These are phyloP conservation scores for Ichneumon xanthorius DNA, from an alignment of 2,888 invertebrate species.

Conservation along the genomic window DNA sequence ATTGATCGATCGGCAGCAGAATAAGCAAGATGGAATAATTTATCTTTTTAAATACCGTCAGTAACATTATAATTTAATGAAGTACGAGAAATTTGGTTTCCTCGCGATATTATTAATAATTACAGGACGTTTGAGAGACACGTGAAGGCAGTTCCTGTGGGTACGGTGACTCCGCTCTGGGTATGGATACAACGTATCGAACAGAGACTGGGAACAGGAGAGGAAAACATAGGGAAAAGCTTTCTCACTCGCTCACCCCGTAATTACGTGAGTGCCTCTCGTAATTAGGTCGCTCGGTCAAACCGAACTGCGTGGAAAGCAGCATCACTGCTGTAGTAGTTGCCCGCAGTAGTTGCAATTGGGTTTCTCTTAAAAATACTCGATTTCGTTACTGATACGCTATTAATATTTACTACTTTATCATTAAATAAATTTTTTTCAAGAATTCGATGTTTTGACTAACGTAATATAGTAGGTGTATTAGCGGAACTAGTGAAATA, in stretches of 20 bases:
- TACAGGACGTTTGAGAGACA: constrained; percentile 33
- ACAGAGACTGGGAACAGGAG: constrained; percentile 7
- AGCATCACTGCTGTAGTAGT: constrained; percentile 31
- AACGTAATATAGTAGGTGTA: not conserved
- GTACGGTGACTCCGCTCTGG: constrained; percentile 2
- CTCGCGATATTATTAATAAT: not conserved
- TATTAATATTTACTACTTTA: constrained; percentile 28
- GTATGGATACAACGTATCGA: constrained; percentile 17
- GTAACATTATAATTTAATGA: not conserved
- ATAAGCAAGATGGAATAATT: not conserved
- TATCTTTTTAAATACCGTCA: not conserved
- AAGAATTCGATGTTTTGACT: not conserved
- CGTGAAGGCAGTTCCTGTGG: constrained; percentile 42
- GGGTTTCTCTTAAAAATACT: constrained; percentile 16
- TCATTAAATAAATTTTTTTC: not conserved
- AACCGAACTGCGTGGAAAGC: constrained; percentile 63
- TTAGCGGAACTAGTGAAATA: not conserved
- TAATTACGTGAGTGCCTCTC: constrained; percentile 66
- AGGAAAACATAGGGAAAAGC: constrained; percentile 1
- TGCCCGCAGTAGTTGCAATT: constrained; percentile 20
- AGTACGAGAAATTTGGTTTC: constrained; percentile 37
- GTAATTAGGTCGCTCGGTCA: constrained; percentile 72
- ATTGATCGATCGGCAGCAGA: not conserved
- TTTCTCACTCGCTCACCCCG: constrained; percentile 53
- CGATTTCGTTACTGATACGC: constrained; percentile 28